A percentile compares a stretch with the other conserved stretches of the same genome.
Conservation (phyloP, 2,113 vertebrate genomes). For the Bos taurus region ARS-UCD2.0 NC_037357.1:61245001-61245500, state of each 20-base stretch:
- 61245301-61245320: constrained; percentile 29
- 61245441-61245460: constrained; percentile 54
- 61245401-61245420: constrained; percentile 32
- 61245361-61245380: not conserved
- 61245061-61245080: constrained; percentile 48
- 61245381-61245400: constrained; percentile 5
- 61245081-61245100: constrained; percentile 45
- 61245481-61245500: constrained; percentile 70
- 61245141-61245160: constrained; percentile 39
- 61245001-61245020: not conserved
- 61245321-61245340: constrained; percentile 33
- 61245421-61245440: not conserved
- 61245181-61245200: constrained; percentile 21
- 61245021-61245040: constrained; percentile 19
- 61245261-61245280: not conserved
- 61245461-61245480: constrained; percentile 45
- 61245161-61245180: constrained; percentile 29
- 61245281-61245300: not conserved
- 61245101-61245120: constrained; percentile 49
- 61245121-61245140: constrained; percentile 44
- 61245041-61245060: constrained; percentile 6
- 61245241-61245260: constrained; percentile 5
- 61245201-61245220: constrained; percentile 3
- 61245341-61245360: constrained; percentile 48
- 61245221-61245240: constrained; percentile 32